Percentiles rank a stretch among this genome's conserved stretches.
phyloP scores from a whole-genome alignment of 2,113 vertebrate genomes.

The Heterotilapia buettikoferi region DNA sequence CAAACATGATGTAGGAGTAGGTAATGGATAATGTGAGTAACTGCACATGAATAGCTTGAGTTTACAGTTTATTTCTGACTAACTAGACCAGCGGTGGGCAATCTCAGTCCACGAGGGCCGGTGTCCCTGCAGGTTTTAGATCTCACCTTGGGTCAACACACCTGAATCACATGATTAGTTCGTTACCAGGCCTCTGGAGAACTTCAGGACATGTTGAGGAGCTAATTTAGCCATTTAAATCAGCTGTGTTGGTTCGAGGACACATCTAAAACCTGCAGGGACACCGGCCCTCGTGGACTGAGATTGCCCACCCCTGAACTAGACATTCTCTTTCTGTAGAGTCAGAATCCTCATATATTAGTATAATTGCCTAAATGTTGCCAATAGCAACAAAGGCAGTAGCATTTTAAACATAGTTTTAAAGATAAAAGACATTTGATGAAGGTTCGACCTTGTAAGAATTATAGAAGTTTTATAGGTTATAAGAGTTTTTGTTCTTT shows the following conservation, averaged over 20 bases:
- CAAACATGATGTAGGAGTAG: neutral
- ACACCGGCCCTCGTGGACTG: no score
- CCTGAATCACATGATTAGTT: no score
- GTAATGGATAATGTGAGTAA: neutral
- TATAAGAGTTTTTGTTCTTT: neutral
- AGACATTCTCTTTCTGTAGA: neutral
- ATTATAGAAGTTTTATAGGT: neutral
- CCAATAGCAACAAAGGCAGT: neutral
- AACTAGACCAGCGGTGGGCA: no score
- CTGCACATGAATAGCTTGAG: neutral
- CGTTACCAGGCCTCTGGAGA: no score
- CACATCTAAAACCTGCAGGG: no score
- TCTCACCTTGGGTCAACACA: no score
- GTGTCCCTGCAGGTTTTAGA: no score
- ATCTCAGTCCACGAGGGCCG: no score
- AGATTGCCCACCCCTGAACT: no score
- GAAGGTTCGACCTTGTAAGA: neutral
- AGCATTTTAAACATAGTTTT: neutral
- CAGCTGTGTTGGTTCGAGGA: no score
- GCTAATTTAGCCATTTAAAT: no score
- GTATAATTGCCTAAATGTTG: neutral
- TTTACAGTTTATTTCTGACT: neutral
- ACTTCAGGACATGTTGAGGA: no score
- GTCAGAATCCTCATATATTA: neutral
- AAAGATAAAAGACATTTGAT: neutral